A percentile compares a stretch with the other conserved stretches of the same genome.
Conservation (phyloP, 2,888 invertebrate genomes). For the Drosophila glabriapex region DNA sequence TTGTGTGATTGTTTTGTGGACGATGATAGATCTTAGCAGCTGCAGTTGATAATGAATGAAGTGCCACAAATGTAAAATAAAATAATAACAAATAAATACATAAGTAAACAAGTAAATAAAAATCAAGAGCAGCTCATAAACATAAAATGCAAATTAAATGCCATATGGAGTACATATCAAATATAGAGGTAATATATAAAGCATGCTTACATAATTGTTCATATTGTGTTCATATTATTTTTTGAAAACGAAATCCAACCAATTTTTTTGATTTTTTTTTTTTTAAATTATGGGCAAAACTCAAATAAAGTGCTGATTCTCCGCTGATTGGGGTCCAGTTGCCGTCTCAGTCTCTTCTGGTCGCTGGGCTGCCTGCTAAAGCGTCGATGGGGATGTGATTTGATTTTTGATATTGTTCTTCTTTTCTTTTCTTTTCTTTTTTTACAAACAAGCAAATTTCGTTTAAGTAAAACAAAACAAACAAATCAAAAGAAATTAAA, state of each 20-base stretch:
- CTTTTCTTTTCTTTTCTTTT: conserved; percentile 10
- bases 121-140: conserved; percentile 10
- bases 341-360: conserved; percentile 16
- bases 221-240: conserved; percentile 44
- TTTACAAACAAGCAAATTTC: conserved; percentile 65
- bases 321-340: conserved; percentile 29
- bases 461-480: conserved; percentile 53
- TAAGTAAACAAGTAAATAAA: conserved; percentile 11
- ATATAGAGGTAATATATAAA: conserved; percentile 68
- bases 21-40: conserved; percentile 14
- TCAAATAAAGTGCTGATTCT: conserved; percentile 72
- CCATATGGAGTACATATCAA: conserved; percentile 38
- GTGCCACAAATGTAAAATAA: conserved; percentile 19
- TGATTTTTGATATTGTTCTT: conserved; percentile 10
- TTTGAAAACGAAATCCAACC: conserved; percentile 83
- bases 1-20: conserved; percentile 29
- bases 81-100: conserved; percentile 2
- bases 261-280: conserved; percentile 49
- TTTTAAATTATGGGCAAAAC: conserved; percentile 73
- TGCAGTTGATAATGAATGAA: conserved; percentile 27
- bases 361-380: conserved; percentile 36
- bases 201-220: conserved; percentile 84
- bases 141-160: conserved; percentile 33
- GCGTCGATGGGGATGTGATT: conserved; percentile 53
- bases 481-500: conserved; percentile 57